Conservation (phyloP, 2,888 invertebrate species). For the Orthonychiurus folsomi region DNA sequence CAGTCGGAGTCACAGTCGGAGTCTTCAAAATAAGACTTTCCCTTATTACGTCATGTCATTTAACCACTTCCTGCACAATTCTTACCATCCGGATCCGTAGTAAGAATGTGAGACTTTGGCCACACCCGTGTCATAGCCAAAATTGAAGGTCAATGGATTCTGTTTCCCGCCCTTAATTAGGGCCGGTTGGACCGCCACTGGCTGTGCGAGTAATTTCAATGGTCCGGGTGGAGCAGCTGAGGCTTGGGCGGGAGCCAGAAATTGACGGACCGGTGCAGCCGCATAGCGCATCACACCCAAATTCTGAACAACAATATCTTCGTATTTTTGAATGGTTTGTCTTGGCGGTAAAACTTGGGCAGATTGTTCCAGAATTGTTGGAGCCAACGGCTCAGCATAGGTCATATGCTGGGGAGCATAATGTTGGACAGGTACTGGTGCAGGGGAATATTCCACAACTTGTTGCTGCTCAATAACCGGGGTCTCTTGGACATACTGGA, state of each 20-base stretch:
- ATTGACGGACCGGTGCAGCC: not conserved
- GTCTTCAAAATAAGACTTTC: too few species aligned
- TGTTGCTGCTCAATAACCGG: conserved; percentile 12
- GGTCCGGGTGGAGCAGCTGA: conserved; percentile 2
- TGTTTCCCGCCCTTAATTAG: conserved; percentile 21
- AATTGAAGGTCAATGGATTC: conserved; percentile 37
- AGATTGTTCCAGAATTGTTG: conserved; percentile 4
- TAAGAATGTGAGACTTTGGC: conserved; percentile 36
- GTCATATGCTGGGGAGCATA: conserved; percentile 17
- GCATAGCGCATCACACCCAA: conserved; percentile 10
- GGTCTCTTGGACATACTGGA: conserved; percentile 10
- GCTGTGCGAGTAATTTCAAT: conserved; percentile 14
- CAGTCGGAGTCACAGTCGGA: too few species aligned
- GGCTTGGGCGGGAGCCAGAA: conserved; percentile 8
- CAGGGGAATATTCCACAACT: not conserved
- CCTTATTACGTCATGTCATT: too few species aligned
- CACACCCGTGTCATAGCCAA: conserved; percentile 32
- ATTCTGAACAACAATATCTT: conserved; percentile 13
- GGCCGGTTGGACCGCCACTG: conserved; percentile 7
- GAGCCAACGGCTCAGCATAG: conserved; percentile 16
- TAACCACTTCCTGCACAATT: too few species aligned
- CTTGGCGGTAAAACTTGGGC: conserved; percentile 15
- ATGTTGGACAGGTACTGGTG: not conserved
- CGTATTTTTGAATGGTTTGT: conserved; percentile 8
- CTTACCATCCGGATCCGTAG: conserved; percentile 38